Evolutionary conservation across 2,888 invertebrate species (phyloP).

Genomic region (Microctonus brassicae): DNA sequence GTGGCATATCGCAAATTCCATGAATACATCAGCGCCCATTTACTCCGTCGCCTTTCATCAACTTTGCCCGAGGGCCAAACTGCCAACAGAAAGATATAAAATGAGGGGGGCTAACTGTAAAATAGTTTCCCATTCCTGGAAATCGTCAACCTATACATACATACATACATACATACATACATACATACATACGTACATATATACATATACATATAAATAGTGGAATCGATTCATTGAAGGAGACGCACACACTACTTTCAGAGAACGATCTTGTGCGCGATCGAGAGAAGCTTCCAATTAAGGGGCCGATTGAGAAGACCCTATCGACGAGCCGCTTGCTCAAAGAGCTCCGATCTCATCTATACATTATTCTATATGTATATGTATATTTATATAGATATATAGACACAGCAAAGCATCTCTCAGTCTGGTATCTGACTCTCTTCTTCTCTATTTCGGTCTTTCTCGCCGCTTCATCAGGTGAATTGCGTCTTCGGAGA

Average conservation of each 20-base stretch:
- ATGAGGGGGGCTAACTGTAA: neutral
- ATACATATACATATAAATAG: too few relatives aligned
- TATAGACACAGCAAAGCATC: neutral
- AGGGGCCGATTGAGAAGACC: slow-evolving; percentile 32
- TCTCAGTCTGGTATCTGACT: too few relatives aligned
- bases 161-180: too few relatives aligned
- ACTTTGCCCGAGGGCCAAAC: neutral
- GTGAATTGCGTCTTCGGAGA: slow-evolving; percentile 24
- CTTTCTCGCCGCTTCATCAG: slow-evolving; percentile 10
- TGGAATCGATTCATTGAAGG: neutral
- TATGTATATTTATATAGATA: too few relatives aligned
- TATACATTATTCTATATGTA: too few relatives aligned
- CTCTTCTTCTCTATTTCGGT: neutral
- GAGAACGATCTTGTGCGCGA: slow-evolving; percentile 9
- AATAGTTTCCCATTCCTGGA: slow-evolving; percentile 17
- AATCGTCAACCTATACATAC: neutral
- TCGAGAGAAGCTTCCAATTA: slow-evolving; percentile 40
- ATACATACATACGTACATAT: too few relatives aligned
- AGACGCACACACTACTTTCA: neutral
- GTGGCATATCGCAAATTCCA: slow-evolving; percentile 26
- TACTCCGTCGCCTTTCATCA: slow-evolving; percentile 16
- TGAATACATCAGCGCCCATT: slow-evolving; percentile 18
- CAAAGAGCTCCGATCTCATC: slow-evolving; percentile 15
- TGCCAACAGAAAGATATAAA: neutral
- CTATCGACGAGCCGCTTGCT: slow-evolving; percentile 16